Percentiles rank a stretch among this genome's conserved stretches.
Conservation (phyloP, 2,888 invertebrate species). For the Cryptocephalus moraei region DNA sequence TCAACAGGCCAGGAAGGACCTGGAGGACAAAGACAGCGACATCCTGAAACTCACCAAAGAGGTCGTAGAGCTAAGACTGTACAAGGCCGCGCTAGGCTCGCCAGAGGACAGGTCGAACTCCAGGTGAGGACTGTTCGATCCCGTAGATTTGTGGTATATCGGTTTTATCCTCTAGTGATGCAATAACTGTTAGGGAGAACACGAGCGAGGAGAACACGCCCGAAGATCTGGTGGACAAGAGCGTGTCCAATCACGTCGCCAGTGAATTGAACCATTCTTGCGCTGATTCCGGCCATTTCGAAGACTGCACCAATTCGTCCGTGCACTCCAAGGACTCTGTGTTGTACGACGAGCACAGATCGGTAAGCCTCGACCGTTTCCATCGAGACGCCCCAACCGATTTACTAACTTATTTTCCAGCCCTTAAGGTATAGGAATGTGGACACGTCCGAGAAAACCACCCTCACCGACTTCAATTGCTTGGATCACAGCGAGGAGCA, state of each 20-base stretch:
- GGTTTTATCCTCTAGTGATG: slow-evolving; percentile 24
- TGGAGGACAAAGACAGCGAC: slow-evolving; percentile 74
- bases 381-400: too few relatives aligned
- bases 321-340: slow-evolving; percentile 69
- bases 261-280: slow-evolving; percentile 64
- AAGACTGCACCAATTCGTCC: slow-evolving; percentile 67
- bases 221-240: slow-evolving; percentile 20
- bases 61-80: slow-evolving; percentile 69
- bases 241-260: slow-evolving; percentile 12
- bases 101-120: slow-evolving; percentile 73
- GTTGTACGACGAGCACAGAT: slow-evolving; percentile 27
- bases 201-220: slow-evolving; percentile 42
- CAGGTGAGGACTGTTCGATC: slow-evolving; percentile 9
- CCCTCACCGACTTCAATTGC: slow-evolving; percentile 22
- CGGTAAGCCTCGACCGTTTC: slow-evolving; percentile 8
- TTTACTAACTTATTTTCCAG: too few relatives aligned
- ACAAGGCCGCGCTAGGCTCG: slow-evolving; percentile 69
- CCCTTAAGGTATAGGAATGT: background rate
- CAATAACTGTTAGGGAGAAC: slow-evolving; percentile 62
- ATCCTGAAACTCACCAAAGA: slow-evolving; percentile 54
- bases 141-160: background rate
- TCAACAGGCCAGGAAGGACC: slow-evolving; percentile 61
- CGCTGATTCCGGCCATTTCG: slow-evolving; percentile 80
- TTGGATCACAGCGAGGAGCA: slow-evolving; percentile 50
- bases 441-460: slow-evolving; percentile 23